Conservation (phyloP, 2,113 vertebrate species). For the Myotis yumanensis region DNA sequence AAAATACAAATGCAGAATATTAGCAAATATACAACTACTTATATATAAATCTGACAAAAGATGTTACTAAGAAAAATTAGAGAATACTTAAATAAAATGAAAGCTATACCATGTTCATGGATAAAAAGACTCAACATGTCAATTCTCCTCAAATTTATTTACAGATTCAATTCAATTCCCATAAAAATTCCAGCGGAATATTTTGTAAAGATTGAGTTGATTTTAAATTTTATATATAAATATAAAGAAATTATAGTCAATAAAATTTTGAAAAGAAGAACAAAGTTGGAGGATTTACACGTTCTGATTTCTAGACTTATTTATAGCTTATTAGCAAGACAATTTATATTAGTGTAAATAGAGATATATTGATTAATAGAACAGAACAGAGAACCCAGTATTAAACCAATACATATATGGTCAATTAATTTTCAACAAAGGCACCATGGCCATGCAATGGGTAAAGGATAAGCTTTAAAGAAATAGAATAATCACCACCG, state of each 20-base stretch:
- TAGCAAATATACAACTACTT: neutral
- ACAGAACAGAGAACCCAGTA: neutral
- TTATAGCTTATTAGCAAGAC: neutral
- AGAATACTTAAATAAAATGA: neutral
- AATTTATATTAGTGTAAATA: neutral
- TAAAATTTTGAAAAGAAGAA: slow-evolving; percentile 9
- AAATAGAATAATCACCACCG: no score
- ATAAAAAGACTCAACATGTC: neutral
- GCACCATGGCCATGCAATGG: neutral
- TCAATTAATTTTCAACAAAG: neutral
- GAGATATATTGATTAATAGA: neutral
- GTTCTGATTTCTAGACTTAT: neutral
- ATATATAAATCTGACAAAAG: neutral
- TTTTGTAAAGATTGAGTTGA: neutral
- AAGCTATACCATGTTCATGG: neutral
- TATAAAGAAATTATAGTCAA: slow-evolving; percentile 22
- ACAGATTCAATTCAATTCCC: neutral
- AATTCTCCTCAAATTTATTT: neutral
- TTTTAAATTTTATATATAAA: neutral
- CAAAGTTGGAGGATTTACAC: neutral
- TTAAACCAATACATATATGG: neutral
- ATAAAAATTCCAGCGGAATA: neutral
- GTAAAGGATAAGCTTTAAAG: neutral
- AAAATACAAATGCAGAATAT: neutral
- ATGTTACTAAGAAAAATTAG: neutral